Evolutionary conservation across 2,797 vertebrate genomes (phyloP), one percentile per base, ranked within the genome.

Genomic region (Coracias cyanogaster): DNA sequence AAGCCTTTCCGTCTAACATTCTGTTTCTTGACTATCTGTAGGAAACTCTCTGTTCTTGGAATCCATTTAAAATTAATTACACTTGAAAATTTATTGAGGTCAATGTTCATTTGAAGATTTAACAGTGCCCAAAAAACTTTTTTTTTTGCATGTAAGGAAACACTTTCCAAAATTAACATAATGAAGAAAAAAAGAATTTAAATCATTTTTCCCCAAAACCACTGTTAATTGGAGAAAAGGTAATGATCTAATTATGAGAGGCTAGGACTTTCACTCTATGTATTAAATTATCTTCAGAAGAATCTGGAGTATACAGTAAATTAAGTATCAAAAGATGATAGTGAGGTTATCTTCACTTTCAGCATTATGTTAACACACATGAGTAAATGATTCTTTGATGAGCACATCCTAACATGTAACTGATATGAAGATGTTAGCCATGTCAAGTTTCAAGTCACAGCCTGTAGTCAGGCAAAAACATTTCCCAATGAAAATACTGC

Each of bases 1-100:
- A 49, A 46, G 16, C 33, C 12, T 89, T 60, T 52, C 17, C 60
- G 46, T 33, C 21, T 52, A 78, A 72, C 9, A 62, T 51, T 87
- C 46, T 67, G 33, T 35, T 90, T 84, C 73, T 84, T 52, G 12
- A 46, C 16, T 48, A 67, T 21, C 15, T 19, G 13, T 11, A 71
- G 48, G 31, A 89, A 89, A 72, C 14, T 37, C 21, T 73, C 15
- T 37, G 33, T 78, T 49, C 11, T 6, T 70, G 21, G 31, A 81
- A 51, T 78, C 15, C 10, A 80, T 28, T 87, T 81, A 33, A 84
- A 92, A 82, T 73, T 79, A 89, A 86, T 93, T 92, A 70, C n/a
- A 78, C 9, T 29, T 39, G 26, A 74, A 83, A 88, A 70, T 58
- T 29, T 65, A 67, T 54, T 77, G 24, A 86, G 48, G 72, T 55